These are phyloP conservation scores for Oasisia sp. DNA, from an alignment of 2,888 invertebrate genomes.

Conservation along the genomic window DNA sequence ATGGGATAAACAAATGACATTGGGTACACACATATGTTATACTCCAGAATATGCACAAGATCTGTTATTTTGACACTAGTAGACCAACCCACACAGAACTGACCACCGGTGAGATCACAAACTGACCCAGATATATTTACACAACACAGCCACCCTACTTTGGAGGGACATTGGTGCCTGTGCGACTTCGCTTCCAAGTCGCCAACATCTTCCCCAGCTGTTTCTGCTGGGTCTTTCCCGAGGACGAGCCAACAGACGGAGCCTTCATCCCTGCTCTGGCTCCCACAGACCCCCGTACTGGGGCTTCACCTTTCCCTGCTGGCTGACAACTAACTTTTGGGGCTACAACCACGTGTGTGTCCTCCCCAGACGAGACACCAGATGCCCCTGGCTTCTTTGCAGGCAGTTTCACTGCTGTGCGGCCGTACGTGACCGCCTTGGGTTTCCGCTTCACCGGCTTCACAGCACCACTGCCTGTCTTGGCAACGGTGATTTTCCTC, in stretches of 20 bases:
- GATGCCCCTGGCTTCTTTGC: background rate
- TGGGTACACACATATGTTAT: no score
- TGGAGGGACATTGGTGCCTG: background rate
- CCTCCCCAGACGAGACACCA: background rate
- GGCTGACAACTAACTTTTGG: background rate
- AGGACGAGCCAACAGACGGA: background rate
- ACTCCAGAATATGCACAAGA: no score
- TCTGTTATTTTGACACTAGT: no score
- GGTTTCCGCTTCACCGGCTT: background rate
- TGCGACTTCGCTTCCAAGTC: background rate
- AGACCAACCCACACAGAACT: background rate
- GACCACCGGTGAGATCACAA: background rate
- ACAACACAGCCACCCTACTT: background rate
- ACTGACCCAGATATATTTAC: background rate
- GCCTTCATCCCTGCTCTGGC: background rate
- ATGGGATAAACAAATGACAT: no score
- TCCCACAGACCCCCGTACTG: background rate
- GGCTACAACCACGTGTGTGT: background rate
- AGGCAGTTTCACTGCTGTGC: background rate
- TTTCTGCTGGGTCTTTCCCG: background rate
- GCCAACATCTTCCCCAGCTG: conserved; percentile 4
- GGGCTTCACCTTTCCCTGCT: background rate
- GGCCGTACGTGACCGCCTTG: background rate
- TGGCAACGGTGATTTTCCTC: background rate
- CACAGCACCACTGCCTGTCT: background rate